These are phyloP conservation scores for Dryobotodes eremita DNA, from an alignment of 2,888 invertebrate species.

Conservation along the genomic window DNA sequence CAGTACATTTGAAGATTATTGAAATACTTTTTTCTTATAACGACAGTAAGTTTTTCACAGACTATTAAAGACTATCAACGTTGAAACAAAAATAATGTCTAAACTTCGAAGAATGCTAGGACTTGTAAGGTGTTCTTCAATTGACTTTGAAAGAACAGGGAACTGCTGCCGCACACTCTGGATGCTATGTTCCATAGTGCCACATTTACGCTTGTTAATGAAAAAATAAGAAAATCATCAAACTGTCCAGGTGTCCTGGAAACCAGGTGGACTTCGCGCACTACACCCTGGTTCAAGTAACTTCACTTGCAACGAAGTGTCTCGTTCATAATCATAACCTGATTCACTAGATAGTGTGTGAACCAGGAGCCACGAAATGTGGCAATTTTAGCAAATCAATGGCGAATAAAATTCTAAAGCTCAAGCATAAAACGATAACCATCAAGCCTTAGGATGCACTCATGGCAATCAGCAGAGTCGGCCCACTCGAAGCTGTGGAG, in stretches of 20 bases:
- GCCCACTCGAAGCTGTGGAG: not conserved
- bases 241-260: not conserved
- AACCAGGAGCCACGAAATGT: not conserved
- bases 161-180: slow-evolving; percentile 1
- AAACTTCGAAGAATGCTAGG: not conserved
- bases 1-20: not conserved
- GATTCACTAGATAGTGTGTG: not conserved
- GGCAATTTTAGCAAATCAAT: not conserved
- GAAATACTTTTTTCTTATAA: no score
- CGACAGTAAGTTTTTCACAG: not conserved
- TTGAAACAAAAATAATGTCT: not conserved
- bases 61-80: not conserved
- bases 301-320: not conserved
- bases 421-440: not conserved
- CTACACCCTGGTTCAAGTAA: slow-evolving; percentile 1
- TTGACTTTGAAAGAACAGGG: not conserved
- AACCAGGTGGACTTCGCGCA: not conserved
- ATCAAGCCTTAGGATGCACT: slow-evolving; percentile 9
- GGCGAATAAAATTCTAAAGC: not conserved
- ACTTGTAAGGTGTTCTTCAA: not conserved
- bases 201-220: not conserved
- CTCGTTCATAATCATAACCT: not conserved
- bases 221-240: not conserved
- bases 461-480: not conserved
- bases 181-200: not conserved